Evolutionary conservation across 2,113 vertebrate species (phyloP).

Genomic region (Vidua macroura): DNA sequence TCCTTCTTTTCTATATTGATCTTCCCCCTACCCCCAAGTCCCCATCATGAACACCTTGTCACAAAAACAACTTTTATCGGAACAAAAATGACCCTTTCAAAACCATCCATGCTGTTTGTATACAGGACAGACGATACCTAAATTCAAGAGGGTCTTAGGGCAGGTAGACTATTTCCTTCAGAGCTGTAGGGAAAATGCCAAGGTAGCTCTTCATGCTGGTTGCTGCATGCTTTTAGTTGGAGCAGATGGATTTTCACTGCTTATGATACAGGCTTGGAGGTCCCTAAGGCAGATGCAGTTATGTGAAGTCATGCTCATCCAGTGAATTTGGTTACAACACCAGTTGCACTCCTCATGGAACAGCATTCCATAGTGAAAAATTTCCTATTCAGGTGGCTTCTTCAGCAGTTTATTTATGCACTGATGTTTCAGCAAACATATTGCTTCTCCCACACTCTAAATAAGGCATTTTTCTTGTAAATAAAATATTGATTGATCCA

Average conservation of each 20-base stretch:
- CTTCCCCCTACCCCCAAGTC: rapidly evolving
- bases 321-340: not conserved
- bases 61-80: not conserved
- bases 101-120: not conserved
- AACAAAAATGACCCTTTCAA: not conserved
- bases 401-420: not conserved
- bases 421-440: not conserved
- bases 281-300: not conserved
- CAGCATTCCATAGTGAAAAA: not conserved
- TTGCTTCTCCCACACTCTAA: not conserved
- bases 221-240: not conserved
- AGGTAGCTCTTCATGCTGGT: not conserved
- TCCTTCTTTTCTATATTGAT: not conserved
- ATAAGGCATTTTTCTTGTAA: conserved; percentile 5
- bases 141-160: not conserved
- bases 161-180: not conserved
- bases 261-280: not conserved
- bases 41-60: not conserved
- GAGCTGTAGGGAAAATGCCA: not conserved
- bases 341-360: not conserved
- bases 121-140: not conserved
- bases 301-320: not conserved
- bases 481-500: not conserved
- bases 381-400: not conserved
- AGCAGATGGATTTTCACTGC: not conserved